A percentile compares a stretch with the other conserved stretches of the same genome.
phyloP scores from a whole-genome alignment of 2,113 vertebrate species.

The Climacteris rufus region DNA sequence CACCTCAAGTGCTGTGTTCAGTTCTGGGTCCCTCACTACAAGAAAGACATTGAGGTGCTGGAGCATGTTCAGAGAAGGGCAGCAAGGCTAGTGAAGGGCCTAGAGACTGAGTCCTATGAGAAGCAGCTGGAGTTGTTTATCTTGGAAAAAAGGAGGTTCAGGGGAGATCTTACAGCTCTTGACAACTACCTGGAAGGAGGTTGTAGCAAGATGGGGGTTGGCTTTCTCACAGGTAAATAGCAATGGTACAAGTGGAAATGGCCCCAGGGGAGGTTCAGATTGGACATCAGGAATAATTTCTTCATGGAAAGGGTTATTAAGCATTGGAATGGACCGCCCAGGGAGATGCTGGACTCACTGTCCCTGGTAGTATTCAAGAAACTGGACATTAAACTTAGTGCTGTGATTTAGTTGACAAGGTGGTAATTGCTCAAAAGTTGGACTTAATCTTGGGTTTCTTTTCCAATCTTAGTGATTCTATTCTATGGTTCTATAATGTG shows the following conservation, averaged over 20 bases:
- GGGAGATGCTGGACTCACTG: accelerated
- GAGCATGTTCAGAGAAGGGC: background rate
- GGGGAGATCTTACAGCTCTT: background rate
- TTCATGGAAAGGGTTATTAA: background rate
- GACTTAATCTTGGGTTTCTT: background rate
- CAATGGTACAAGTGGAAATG: background rate
- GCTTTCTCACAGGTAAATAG: background rate
- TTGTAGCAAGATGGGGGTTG: background rate
- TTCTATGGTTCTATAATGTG: background rate
- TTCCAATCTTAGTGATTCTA: background rate
- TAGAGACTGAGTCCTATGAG: background rate
- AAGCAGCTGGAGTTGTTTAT: background rate
- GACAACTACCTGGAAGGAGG: background rate
- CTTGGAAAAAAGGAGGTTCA: background rate
- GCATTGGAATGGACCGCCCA: background rate
- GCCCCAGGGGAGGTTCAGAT: background rate
- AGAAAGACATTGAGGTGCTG: background rate
- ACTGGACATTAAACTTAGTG: background rate
- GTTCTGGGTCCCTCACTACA: background rate
- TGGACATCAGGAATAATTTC: background rate
- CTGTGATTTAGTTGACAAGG: background rate
- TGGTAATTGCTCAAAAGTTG: background rate
- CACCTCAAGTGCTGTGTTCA: background rate
- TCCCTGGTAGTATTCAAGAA: background rate
- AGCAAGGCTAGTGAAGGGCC: background rate